Percentiles rank a stretch among this genome's conserved stretches.
These are phyloP conservation scores for Atherinosoma microstoma DNA, from an alignment of 2,797 vertebrate genomes.

Conservation along the genomic window DNA sequence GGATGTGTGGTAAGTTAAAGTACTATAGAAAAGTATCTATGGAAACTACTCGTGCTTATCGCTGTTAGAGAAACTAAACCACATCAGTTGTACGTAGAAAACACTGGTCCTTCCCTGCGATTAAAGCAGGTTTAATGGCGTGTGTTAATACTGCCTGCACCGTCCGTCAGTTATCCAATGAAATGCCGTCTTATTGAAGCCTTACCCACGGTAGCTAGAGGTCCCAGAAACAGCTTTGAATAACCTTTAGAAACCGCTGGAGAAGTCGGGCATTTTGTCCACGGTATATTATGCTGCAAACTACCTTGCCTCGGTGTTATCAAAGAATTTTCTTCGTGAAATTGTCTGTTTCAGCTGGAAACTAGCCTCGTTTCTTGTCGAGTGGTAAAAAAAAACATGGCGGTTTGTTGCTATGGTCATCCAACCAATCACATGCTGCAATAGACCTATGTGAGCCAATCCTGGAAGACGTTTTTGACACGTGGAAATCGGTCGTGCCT, in stretches of 20 bases:
- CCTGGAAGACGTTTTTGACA: slow-evolving; percentile 79
- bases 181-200: slow-evolving; percentile 86
- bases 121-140: slow-evolving; percentile 75
- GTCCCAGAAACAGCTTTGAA: slow-evolving; percentile 48
- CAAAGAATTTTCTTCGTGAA: slow-evolving; percentile 13
- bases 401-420: slow-evolving; percentile 78
- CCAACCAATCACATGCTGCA: slow-evolving; percentile 74
- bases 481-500: slow-evolving; percentile 70
- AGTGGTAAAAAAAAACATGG: slow-evolving; percentile 79
- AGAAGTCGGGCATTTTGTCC: slow-evolving; percentile 5
- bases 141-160: slow-evolving; percentile 83
- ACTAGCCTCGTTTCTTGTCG: slow-evolving; percentile 61
- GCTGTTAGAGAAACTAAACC: background rate
- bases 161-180: slow-evolving; percentile 81
- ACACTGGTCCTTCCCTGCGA: slow-evolving; percentile 48
- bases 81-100: slow-evolving; percentile 27
- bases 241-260: slow-evolving; percentile 23
- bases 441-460: slow-evolving; percentile 78
- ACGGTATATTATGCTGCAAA: background rate
- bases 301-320: background rate
- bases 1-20: background rate
- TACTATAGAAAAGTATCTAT: background rate
- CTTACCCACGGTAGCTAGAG: slow-evolving; percentile 74
- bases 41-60: background rate
- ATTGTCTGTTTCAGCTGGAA: slow-evolving; percentile 45